A percentile compares a stretch with the other conserved stretches of the same genome.
phyloP scores from a whole-genome alignment of 2,797 vertebrate genomes.

The Sebastes reedi region DNA sequence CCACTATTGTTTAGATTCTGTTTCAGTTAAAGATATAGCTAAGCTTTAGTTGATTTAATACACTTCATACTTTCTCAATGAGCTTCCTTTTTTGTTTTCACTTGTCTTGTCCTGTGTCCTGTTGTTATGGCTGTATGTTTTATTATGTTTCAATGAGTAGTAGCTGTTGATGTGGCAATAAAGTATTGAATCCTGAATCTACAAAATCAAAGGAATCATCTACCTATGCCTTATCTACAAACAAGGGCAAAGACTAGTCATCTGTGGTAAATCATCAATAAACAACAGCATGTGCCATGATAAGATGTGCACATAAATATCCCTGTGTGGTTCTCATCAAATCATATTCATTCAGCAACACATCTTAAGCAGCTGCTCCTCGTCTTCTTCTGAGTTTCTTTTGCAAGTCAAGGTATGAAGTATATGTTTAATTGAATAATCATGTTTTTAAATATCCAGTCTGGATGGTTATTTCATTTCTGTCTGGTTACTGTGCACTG shows the following conservation, averaged over 20 bases:
- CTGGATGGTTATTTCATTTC: not conserved
- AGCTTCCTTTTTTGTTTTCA: not conserved
- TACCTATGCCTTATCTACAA: not conserved
- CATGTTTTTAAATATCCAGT: not conserved
- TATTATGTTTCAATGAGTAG: not conserved
- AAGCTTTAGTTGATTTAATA: not conserved
- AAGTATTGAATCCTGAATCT: not conserved
- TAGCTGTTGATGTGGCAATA: not conserved
- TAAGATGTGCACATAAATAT: constrained; percentile 25
- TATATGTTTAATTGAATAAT: not conserved
- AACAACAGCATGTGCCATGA: not conserved
- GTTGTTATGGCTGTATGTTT: not conserved
- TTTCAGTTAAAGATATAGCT: not conserved
- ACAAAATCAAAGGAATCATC: not conserved
- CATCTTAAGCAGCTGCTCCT: no score
- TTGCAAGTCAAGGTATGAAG: not conserved
- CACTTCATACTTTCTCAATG: not conserved
- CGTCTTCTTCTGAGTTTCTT: not conserved
- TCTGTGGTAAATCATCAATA: not conserved
- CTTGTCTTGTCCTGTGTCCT: not conserved
- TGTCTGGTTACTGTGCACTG: not conserved
- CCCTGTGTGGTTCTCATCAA: not conserved
- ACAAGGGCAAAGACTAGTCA: not conserved
- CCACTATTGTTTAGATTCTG: not conserved
- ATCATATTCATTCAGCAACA: not conserved